Base-by-base conservation (phyloP, 2,797 vertebrate species). In the Enteromius afrohamiltoni region DNA sequence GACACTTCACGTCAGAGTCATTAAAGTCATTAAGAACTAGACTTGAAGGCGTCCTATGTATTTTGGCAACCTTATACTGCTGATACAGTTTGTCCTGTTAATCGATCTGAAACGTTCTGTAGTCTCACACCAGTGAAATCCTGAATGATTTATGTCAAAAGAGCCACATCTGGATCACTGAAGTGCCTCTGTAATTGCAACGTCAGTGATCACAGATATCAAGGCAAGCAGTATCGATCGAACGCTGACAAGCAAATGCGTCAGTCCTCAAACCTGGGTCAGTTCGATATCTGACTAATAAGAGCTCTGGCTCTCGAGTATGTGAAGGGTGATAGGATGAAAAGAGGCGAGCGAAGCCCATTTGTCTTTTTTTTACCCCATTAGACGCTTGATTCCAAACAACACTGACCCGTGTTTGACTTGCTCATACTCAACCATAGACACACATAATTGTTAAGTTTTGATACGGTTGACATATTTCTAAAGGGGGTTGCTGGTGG, bases 121-220 rank as follows among this genome's bases (percentile, higher is more conserved):
- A 64, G 34, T 67, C 71, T n/a, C 64, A 37, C 47, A 45, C 73
- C 82, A 83, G 70, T 3, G n/a, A 81, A 83, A 73, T 77, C 42
- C 58, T 76, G 47, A 85, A 64, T 64, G 77, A 80, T 74, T 83
- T 81, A 77, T 74, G 58, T 64, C 77, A 76, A 77, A 85, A 81
- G 68, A 47, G 47, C 23, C 31, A 49, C 23, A 68, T 55, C 58
- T 77, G 67, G 77, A 80, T 45, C 21, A 55, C 40, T 68, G 31
- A 80, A 77, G 68, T 40, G 29, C 64, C 9, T 73, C 77, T 80
- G 70, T 83, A 87, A 83, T 85, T 85, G 81, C 86, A 80, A 70
- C 47, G 64, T 85, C 58, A 60, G 69, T 77, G 79, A 68, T 84
- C 67, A 67, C 47, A 77, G 73, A 83, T 83, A 78, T 85, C 86